These are phyloP conservation scores for Disparrhopalites patrizii DNA, from an alignment of 2,888 invertebrate genomes.

Conservation along the genomic window DNA sequence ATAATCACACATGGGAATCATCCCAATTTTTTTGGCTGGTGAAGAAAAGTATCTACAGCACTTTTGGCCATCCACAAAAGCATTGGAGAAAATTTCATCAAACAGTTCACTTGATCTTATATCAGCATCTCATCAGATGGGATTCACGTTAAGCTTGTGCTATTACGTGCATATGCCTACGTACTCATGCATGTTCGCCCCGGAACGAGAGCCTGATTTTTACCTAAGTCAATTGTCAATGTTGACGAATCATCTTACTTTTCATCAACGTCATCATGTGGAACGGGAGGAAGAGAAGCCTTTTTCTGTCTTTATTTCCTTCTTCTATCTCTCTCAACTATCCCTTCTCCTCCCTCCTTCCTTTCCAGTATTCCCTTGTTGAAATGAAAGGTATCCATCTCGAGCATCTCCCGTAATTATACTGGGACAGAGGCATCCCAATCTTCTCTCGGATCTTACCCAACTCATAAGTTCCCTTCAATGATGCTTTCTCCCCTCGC, in stretches of 20 bases:
- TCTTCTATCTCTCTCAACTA: no score
- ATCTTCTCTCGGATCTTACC: no score
- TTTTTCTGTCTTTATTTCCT: no score
- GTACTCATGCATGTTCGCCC: neutral
- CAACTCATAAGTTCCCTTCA: no score
- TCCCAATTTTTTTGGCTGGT: neutral
- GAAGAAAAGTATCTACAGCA: neutral
- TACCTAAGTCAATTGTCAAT: neutral
- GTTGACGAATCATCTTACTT: constrained; percentile 1
- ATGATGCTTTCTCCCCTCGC: no score
- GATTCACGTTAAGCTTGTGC: neutral
- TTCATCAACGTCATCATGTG: no score
- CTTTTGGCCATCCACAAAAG: neutral
- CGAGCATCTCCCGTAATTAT: no score
- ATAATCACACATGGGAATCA: neutral
- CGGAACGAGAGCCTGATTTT: neutral
- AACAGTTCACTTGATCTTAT: neutral
- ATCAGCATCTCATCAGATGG: neutral
- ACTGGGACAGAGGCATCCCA: no score
- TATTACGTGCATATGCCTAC: neutral
- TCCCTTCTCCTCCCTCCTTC: no score
- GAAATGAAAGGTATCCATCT: no score
- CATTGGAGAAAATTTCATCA: constrained; percentile 18
- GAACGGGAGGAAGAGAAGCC: no score
- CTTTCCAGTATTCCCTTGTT: no score